These are phyloP conservation scores for Caenorhabditis becei DNA, from an alignment of 2,888 invertebrate genomes.

Conservation along the genomic window DNA sequence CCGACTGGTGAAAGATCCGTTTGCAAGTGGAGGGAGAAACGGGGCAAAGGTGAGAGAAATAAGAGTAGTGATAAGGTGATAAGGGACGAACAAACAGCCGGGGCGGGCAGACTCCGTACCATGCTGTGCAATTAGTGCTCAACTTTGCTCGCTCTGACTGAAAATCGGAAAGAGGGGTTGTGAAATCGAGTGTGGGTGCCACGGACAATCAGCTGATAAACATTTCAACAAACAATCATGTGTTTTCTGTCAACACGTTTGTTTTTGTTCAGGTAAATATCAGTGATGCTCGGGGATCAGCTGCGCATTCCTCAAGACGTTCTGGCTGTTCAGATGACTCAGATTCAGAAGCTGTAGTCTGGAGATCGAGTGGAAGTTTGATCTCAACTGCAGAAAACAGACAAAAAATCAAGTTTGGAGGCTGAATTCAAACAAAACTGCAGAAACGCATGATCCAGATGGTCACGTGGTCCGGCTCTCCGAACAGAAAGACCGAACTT, in stretches of 20 bases:
- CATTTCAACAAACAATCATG: conserved; percentile 36
- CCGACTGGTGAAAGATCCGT: conserved; percentile 10
- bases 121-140: conserved; percentile 11
- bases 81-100: conserved; percentile 34
- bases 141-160: not conserved
- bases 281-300: too few relatives aligned
- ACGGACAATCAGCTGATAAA: conserved; percentile 50
- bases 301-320: too few relatives aligned
- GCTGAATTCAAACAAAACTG: conserved; percentile 37
- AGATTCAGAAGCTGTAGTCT: too few relatives aligned
- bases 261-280: conserved; percentile 21
- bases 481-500: conserved; percentile 3
- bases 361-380: not conserved
- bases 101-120: conserved; percentile 3
- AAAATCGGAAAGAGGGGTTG: conserved; percentile 3
- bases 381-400: not conserved
- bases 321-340: too few relatives aligned
- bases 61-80: conserved; percentile 15
- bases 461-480: conserved; percentile 4
- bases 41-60: conserved; percentile 39
- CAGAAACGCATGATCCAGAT: conserved; percentile 14
- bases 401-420: conserved; percentile 7
- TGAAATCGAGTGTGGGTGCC: conserved; percentile 10
- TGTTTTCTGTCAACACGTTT: conserved; percentile 16
- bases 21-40: conserved; percentile 29